Conservation (phyloP, 1,140 invertebrate species). For the Hyles euphorbiae region DNA sequence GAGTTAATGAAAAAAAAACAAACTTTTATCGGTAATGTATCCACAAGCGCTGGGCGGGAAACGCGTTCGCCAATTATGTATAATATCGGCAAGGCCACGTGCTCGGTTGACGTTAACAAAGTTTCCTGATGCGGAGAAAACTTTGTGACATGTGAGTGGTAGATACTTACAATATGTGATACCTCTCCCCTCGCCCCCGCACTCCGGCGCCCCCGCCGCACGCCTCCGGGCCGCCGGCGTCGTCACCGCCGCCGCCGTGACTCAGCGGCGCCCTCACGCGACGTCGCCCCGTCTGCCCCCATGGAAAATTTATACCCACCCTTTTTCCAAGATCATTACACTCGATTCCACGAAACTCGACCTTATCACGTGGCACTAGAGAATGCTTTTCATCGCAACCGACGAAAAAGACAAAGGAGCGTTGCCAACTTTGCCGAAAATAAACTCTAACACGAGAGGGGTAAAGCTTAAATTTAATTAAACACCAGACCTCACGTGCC, state of each 20-base stretch:
- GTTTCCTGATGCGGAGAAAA: slow-evolving; percentile 72
- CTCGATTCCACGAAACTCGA: slow-evolving; percentile 32
- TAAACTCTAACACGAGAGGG: slow-evolving; percentile 67
- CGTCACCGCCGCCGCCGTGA: slow-evolving; percentile 49
- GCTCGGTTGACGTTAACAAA: slow-evolving; percentile 73
- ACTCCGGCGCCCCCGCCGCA: slow-evolving; percentile 13
- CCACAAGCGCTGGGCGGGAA: slow-evolving; percentile 8
- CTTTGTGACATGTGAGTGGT: slow-evolving; percentile 73
- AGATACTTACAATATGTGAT: slow-evolving; percentile 70
- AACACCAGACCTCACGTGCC: slow-evolving; percentile 57
- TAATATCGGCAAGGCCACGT: slow-evolving; percentile 65
- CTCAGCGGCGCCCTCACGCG: slow-evolving; percentile 69
- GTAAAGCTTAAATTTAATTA: slow-evolving; percentile 72
- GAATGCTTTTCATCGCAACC: slow-evolving; percentile 32
- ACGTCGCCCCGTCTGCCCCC: slow-evolving; percentile 70
- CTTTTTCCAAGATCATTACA: slow-evolving; percentile 65
- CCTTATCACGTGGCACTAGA: slow-evolving; percentile 43
- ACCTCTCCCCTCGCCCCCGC: neutral
- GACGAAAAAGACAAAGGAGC: slow-evolving; percentile 61
- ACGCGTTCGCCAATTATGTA: slow-evolving; percentile 56
- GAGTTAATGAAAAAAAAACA: slow-evolving; percentile 8
- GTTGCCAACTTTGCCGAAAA: slow-evolving; percentile 64
- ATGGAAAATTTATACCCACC: slow-evolving; percentile 74
- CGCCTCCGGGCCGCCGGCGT: slow-evolving; percentile 24
- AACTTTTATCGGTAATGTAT: neutral